Base-by-base conservation (phyloP, 1,140 invertebrate genomes). In the Dryas iulia region DNA sequence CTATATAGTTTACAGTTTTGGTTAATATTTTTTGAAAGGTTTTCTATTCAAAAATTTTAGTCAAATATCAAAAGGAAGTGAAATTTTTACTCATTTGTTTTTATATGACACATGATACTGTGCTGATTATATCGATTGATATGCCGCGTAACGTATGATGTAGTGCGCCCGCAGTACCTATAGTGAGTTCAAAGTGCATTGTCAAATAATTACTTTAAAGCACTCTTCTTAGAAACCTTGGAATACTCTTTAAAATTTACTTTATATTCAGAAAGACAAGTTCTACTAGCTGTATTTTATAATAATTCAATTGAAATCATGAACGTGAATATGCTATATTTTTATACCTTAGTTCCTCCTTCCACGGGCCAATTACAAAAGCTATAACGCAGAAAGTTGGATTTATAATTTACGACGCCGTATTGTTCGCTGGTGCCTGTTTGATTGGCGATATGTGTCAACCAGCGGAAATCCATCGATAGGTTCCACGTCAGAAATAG, bases 401-500 rank as follows among this genome's bases (percentile, higher is more conserved):
- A 47, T 47, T 47, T 47, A 61, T 86, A 82, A 86, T 90, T 90
- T 90, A 88, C 79, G 86, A 87, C 72, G 66, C 69, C 70, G 83
- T 77, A 89, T 90, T 90, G 87, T 90, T 90, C 86, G 86, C 84
- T 86, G 75, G 71, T 76, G 70, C 74, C 79, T 69, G 76, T 82
- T 84, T 86, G 83, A 86, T 87, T 88, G 81, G 78, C 85, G 82
- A 73, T 74, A 90, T 86, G 84, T 90, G 86, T 90, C 87, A 89
- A 87, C 78, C 73, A 81, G 81, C 87, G 87, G 87, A 90, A 87
- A 87, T 82, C 88, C 86, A 86, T 88, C 87, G 87, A 90, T 90
- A 88, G 87, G 84, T 84, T 87, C 87, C 84, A 85, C 79, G 84
- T 84, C 81, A 85, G 86, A 90, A 77, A 69, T 58, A 60, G 69